Evolutionary conservation across 1,140 invertebrate genomes (phyloP), one percentile per base, ranked within the genome.

Genomic region (Bombus waltoni): DNA sequence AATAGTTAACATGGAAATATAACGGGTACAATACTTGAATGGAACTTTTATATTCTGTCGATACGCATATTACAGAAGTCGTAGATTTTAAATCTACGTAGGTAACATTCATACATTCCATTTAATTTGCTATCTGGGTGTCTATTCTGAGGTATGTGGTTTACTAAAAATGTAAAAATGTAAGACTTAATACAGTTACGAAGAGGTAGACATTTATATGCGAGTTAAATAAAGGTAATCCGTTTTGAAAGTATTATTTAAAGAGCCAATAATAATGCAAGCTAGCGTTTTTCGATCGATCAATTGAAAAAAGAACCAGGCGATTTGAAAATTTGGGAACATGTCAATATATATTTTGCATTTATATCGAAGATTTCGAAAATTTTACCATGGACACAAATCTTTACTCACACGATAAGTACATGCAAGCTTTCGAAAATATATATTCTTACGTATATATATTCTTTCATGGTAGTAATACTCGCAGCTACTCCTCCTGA

Each of bases 151-250:
- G 94, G 93, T 95, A 94, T 95, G 93, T 91, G 94, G 94, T 95
- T 85, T 94, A 94, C 94, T 95, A 95, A 94, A 94, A 94, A 93
- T 94, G 93, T 95, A 95, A 95, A 94, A 94, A 91, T 95, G 94
- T 92, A 94, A 95, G 94, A 94, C 92, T 94, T 94, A 95, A 94
- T 94, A 95, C 93, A 94, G 90, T 94, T 94, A 94, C 88, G 88
- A 93, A 93, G 93, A 94, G 94, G 94, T 94, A 94, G 93, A 94
- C 93, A 93, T 92, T 93, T 91, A 91, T 93, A 90, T 92, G 86
- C 90, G 88, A 90, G 86, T 92, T 89, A 92, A 91, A 87, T 88
- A 92, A 86, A 87, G 81, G 76, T 84, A 88, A 83, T 88, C 44
- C 74, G 73, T 92, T 91, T 65, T 44, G 79, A 87, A 86, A 57